These are phyloP conservation scores for Lutjanus argentimaculatus DNA, from an alignment of 2,797 vertebrate genomes.

Conservation along the genomic window DNA sequence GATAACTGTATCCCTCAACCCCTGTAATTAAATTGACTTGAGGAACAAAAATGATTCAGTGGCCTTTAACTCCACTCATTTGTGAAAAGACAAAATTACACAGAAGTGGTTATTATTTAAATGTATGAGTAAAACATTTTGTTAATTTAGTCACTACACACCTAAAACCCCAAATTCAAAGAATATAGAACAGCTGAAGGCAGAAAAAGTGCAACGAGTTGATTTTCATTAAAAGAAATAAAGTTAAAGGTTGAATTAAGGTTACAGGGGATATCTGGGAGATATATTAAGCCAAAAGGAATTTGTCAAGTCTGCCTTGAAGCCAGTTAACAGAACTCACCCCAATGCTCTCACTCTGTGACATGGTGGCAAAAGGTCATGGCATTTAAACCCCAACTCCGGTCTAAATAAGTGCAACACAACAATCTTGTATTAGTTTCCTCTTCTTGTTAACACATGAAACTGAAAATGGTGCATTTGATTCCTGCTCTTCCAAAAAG, in stretches of 20 bases:
- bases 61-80: conserved; percentile 59
- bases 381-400: conserved; percentile 57
- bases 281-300: not conserved
- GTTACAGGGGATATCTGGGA: not conserved
- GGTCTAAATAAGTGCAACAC: conserved; percentile 45
- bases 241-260: not conserved
- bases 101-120: conserved; percentile 28
- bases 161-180: not conserved
- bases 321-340: conserved; percentile 29
- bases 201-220: not conserved
- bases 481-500: conserved; percentile 46
- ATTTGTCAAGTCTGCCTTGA: not conserved
- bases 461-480: conserved; percentile 31
- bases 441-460: conserved; percentile 45
- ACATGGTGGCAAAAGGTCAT: conserved; percentile 60
- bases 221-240: conserved; percentile 17
- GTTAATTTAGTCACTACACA: conserved; percentile 29
- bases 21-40: conserved; percentile 67
- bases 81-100: conserved; percentile 47
- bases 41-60: conserved; percentile 54
- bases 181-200: not conserved
- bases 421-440: conserved; percentile 29
- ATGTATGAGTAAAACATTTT: conserved; percentile 2
- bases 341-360: conserved; percentile 20
- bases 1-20: conserved; percentile 55